phyloP scores from a whole-genome alignment of 2,113 vertebrate genomes.

The Phaethon lepturus region DNA sequence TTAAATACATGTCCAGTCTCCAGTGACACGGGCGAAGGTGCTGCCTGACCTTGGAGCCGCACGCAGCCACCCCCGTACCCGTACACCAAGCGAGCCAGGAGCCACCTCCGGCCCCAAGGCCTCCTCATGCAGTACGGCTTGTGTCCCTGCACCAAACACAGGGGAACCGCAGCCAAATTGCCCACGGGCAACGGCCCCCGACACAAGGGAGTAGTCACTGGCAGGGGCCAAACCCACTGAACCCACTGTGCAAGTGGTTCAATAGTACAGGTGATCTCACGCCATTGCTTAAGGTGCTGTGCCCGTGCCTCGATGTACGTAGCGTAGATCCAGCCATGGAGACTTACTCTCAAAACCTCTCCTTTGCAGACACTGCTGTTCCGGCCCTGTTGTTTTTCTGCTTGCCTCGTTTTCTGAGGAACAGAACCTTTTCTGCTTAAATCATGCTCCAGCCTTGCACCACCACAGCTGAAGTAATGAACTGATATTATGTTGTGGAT shows the following conservation, averaged over 20 bases:
- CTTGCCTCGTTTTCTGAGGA: background rate
- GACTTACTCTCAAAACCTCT: background rate
- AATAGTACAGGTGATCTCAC: background rate
- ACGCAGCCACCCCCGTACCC: background rate
- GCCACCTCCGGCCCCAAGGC: too few relatives aligned
- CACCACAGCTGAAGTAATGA: background rate
- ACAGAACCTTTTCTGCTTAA: background rate
- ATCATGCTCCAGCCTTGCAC: background rate
- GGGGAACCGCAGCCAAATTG: background rate
- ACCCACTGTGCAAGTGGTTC: background rate
- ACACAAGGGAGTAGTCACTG: background rate
- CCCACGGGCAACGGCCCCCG: background rate
- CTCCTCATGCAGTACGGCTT: background rate
- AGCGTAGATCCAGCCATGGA: background rate
- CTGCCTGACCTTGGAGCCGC: background rate
- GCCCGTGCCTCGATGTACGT: rapidly evolving
- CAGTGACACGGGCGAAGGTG: rapidly evolving
- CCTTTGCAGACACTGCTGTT: background rate
- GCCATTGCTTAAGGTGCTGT: background rate
- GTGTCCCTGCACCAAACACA: background rate
- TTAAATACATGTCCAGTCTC: background rate
- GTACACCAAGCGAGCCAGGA: background rate
- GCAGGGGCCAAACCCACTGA: background rate
- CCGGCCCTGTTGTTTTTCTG: background rate
- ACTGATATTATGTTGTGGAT: background rate